Conservation (phyloP, 2,888 invertebrate genomes). For the Dasypolia templi region DNA sequence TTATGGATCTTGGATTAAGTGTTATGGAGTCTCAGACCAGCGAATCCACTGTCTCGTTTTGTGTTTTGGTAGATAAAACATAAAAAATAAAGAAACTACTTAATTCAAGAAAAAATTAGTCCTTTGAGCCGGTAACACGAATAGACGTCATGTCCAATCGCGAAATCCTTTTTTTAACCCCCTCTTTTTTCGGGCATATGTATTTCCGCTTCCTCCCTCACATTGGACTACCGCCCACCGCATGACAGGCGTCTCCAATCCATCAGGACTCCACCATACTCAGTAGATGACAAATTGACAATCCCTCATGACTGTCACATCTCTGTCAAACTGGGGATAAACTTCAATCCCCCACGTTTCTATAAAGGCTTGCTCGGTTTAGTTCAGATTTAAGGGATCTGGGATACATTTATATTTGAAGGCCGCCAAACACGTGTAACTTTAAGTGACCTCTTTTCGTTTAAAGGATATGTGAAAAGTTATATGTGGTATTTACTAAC, state of each 20-base stretch:
- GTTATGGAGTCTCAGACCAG: neutral
- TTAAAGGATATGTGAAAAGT: neutral
- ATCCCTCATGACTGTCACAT: constrained; percentile 44
- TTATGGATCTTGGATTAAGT: neutral
- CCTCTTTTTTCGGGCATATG: neutral
- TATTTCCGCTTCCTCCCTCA: constrained; percentile 4
- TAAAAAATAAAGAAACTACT: no score
- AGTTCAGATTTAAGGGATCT: neutral
- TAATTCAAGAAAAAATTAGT: neutral
- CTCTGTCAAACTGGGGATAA: constrained; percentile 18
- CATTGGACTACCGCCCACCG: constrained; percentile 6
- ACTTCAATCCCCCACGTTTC: constrained; percentile 11
- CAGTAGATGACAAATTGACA: constrained; percentile 49
- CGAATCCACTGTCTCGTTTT: neutral
- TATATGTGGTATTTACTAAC: no score
- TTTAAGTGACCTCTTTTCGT: neutral
- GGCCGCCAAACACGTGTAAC: neutral
- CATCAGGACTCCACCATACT: constrained; percentile 58
- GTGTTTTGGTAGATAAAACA: neutral
- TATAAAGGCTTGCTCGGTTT: constrained; percentile 2
- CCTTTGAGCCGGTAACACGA: neutral
- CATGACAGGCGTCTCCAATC: constrained; percentile 58
- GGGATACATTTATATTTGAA: neutral
- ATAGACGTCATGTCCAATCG: no score
- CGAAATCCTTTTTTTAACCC: no score